phyloP scores from a whole-genome alignment of 1,140 invertebrate species.

The Chironomus tepperi region DNA sequence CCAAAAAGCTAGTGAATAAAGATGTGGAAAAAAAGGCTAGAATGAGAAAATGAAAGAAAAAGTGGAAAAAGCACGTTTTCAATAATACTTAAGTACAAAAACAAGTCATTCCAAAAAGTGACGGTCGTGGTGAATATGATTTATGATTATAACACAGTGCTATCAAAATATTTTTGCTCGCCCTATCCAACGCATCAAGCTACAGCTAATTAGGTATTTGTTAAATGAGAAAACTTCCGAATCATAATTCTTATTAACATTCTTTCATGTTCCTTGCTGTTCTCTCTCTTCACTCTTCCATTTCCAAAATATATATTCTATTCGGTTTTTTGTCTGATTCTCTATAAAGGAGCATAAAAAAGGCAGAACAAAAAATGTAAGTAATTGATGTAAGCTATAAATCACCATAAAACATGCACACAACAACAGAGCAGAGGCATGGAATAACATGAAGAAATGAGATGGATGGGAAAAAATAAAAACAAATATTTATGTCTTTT shows the following conservation, averaged over 20 bases:
- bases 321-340: no score
- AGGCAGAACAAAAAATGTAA: background rate
- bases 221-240: background rate
- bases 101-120: background rate
- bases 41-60: background rate
- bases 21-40: background rate
- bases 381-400: background rate
- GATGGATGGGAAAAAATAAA: background rate
- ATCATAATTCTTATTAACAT: constrained; percentile 9
- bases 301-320: background rate
- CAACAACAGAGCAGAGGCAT: background rate
- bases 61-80: background rate
- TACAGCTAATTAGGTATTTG: constrained; percentile 1
- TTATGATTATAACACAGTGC: background rate
- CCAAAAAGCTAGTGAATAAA: background rate
- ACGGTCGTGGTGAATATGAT: constrained; percentile 11
- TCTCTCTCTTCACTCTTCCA: background rate
- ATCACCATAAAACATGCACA: background rate
- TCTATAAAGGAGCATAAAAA: background rate
- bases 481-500: background rate
- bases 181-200: background rate
- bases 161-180: constrained; percentile 6
- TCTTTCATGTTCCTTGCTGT: no score
- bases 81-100: background rate
- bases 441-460: background rate